Base-by-base conservation (phyloP, 2,797 vertebrate genomes). In the Karalla daura region DNA sequence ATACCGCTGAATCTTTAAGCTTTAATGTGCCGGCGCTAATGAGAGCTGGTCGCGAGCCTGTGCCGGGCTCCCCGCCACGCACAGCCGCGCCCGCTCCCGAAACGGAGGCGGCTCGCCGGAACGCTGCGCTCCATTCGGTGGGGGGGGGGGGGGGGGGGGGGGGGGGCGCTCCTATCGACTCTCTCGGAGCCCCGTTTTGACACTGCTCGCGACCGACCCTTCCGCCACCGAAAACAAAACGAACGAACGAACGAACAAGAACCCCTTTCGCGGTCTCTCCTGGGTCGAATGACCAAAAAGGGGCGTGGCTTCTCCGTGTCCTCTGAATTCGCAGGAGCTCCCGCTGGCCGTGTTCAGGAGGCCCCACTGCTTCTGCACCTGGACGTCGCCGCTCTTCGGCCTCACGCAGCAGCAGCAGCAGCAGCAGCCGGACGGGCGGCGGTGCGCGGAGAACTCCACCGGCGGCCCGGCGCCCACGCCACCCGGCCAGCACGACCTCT, bases 301-400 rank as follows among this genome's bases (percentile, higher is more conserved):
- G 39, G 43, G 46, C 23, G 47, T 6, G 21, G 21, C 25, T 12
- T 68, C 52, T 30, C 13, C 64, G 28, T 84, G 47, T 83, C 63
- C 18, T 70, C 84, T 39, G 65, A 52, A 21, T 71, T 1, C 69
- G 23, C 47, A 99, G 98, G 98, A 99, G 88, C 95, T 98, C 65
- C 96, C 96, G 1, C 55, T 98, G 90, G 96, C 97, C 1, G 86
- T 96, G 75, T 80, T 97, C 76, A 88, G 83, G 64, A 89, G 86
- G 58, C 90, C 53, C 36, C 91, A 94, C 41, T 99, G 98, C 76
- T 94, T 95, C 89, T 99, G 98, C 0, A 95, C 95, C 0, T 96
- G 90, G 82, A 92, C 95, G 27, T 96, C 95, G 0, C 72, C 92
- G 23, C 78, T 90, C 40, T 96, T 97, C 83, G 85, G 86, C 1